Evolutionary conservation across 2,113 vertebrate genomes (phyloP).

Genomic region (Ivindomyrus marchei): DNA sequence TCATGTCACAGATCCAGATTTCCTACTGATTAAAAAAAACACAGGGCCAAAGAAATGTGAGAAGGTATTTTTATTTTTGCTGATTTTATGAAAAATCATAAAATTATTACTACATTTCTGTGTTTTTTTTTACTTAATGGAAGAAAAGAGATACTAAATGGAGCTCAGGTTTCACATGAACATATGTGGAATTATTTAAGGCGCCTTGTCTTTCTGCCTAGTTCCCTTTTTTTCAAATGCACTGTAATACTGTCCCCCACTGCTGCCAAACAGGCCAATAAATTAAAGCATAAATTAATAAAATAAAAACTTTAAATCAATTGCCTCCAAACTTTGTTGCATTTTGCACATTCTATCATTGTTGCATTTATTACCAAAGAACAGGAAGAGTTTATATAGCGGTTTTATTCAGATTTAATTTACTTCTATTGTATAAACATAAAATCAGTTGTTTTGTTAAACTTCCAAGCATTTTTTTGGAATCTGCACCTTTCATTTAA

Average conservation of each 20-base stretch:
- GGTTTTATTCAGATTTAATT: conserved; percentile 31
- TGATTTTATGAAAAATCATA: neutral
- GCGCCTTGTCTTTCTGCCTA: conserved; percentile 33
- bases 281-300: conserved; percentile 33
- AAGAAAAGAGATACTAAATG: neutral
- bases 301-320: conserved; percentile 54
- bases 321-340: conserved; percentile 58
- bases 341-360: conserved; percentile 47
- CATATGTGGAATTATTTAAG: conserved; percentile 1
- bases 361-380: conserved; percentile 41
- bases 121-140: neutral
- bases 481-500: conserved; percentile 31
- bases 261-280: conserved; percentile 63
- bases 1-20: neutral
- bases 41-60: neutral
- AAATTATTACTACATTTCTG: neutral
- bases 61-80: neutral
- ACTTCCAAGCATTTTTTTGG: conserved; percentile 21
- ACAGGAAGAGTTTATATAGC: conserved; percentile 5
- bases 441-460: conserved; percentile 30
- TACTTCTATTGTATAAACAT: conserved; percentile 40
- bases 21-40: neutral
- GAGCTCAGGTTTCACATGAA: neutral
- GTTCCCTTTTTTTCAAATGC: conserved; percentile 64
- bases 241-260: conserved; percentile 47